Evolutionary conservation across 2,113 vertebrate species (phyloP).

Genomic region (Fulmarus glacialis): DNA sequence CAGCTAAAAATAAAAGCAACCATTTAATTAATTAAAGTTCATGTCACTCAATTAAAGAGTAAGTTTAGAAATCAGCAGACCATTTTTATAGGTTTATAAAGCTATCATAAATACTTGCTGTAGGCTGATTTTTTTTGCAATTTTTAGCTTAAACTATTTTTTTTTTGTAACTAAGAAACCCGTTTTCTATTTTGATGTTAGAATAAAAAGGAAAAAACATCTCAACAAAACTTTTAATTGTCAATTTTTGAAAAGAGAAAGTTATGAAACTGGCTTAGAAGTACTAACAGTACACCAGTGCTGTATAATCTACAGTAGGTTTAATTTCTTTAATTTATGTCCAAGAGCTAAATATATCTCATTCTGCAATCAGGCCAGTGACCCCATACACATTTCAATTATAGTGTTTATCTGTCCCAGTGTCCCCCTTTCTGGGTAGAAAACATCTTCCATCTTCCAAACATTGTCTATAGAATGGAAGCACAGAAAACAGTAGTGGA

Average conservation of each 20-base stretch:
- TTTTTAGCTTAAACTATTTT: neutral
- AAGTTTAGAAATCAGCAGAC: neutral
- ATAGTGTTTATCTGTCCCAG: neutral
- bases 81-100: neutral
- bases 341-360: neutral
- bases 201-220: neutral
- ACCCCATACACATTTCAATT: neutral
- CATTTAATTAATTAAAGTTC: constrained; percentile 52
- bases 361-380: neutral
- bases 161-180: neutral
- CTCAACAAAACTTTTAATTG: neutral
- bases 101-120: neutral
- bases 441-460: neutral
- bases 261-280: neutral
- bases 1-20: constrained; percentile 19
- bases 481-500: neutral
- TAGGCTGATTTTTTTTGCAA: neutral
- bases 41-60: constrained; percentile 11
- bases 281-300: neutral
- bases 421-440: neutral
- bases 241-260: neutral
- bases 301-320: neutral
- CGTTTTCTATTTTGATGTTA: neutral
- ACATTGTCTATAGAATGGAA: neutral
- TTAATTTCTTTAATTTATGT: neutral